These are phyloP conservation scores for Oreochromis aureus DNA, from an alignment of 2,113 vertebrate species.

Conservation along the genomic window DNA sequence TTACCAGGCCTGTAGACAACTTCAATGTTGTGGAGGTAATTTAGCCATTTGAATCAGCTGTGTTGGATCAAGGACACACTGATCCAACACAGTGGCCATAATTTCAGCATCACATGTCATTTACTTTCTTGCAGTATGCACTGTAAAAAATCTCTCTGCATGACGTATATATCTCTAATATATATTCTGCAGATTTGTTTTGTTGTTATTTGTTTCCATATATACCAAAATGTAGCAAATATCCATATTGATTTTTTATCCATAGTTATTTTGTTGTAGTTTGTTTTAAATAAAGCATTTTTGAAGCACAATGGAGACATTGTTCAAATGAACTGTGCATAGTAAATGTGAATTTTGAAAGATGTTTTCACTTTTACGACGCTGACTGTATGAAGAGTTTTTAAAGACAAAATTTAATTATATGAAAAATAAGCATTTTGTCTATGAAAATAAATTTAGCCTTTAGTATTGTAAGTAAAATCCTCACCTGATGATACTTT, in stretches of 20 bases:
- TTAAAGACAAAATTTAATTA: neutral
- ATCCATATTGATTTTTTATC: neutral
- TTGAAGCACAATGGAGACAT: neutral
- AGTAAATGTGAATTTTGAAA: neutral
- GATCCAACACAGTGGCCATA: neutral
- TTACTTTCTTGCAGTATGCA: neutral
- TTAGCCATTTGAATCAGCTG: neutral
- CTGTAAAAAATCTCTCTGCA: neutral
- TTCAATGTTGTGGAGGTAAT: neutral
- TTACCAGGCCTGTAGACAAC: neutral
- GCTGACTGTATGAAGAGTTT: neutral
- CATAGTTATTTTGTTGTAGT: neutral
- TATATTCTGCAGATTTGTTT: neutral
- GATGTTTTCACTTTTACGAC: neutral
- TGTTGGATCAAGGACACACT: neutral
- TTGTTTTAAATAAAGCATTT: neutral
- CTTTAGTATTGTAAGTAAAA: neutral
- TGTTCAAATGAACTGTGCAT: neutral
- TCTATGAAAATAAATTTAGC: neutral
- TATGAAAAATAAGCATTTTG: neutral
- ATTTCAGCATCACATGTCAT: neutral
- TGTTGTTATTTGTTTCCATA: neutral
- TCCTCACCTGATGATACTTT: neutral
- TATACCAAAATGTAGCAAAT: neutral
- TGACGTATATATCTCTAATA: neutral